phyloP scores from a whole-genome alignment of 2,113 vertebrate species.

The Dicerorhinus sumatrensis region DNA sequence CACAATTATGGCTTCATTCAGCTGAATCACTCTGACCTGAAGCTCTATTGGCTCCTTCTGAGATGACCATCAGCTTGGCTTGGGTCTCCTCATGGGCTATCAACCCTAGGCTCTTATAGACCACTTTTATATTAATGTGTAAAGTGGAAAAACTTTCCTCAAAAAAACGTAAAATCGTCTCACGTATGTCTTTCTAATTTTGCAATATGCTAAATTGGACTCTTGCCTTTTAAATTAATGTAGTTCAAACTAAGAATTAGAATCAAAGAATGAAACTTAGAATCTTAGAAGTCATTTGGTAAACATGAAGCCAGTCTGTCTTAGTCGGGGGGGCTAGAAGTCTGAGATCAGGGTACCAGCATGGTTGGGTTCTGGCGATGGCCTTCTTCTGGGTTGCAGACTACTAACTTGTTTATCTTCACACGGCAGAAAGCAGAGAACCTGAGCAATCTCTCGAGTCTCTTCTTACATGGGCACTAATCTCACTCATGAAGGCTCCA shows the following conservation, averaged over 20 bases:
- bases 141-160: neutral
- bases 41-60: neutral
- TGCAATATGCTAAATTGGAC: slow-evolving; percentile 3
- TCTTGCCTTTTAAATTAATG: slow-evolving; percentile 30
- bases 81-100: neutral
- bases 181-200: slow-evolving; percentile 35
- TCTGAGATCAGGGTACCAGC: neutral
- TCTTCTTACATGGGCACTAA: neutral
- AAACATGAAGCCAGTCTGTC: neutral
- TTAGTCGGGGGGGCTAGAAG: neutral
- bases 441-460: neutral
- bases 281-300: neutral
- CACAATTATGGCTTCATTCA: neutral
- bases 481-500: neutral
- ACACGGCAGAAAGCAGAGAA: neutral
- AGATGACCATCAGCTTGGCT: neutral
- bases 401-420: neutral
- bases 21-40: neutral
- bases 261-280: neutral
- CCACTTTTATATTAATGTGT: neutral
- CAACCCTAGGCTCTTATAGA: neutral
- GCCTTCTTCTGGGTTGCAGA: neutral
- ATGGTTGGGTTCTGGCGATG: neutral
- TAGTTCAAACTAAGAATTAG: slow-evolving; percentile 47
- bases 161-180: neutral